Evolutionary conservation across 1,140 invertebrate species (phyloP), one percentile per base, ranked within the genome.

Genomic region (Drosophila nasuta): DNA sequence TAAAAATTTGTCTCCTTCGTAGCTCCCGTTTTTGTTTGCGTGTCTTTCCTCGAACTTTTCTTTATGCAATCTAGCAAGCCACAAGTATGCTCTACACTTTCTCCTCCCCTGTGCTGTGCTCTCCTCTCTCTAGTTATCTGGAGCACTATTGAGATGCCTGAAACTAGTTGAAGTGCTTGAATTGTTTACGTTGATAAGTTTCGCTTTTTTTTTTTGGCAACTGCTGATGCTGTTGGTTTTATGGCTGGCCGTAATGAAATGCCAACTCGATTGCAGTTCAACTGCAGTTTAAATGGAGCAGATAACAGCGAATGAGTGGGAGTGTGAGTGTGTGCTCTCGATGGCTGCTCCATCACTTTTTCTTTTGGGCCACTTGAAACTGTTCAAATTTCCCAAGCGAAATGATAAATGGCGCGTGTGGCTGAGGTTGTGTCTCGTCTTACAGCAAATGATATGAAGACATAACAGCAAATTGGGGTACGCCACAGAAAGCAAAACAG

Each of bases 111-210:
- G 57, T 41, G 7, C 30, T 2, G 10, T 25, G 20, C 33, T 41
- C 48, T 38, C 49, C n/a, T 10, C 8, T 13, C 51, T 28, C 52
- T 41, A 35, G 69, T 80, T 88, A 83, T 83, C 83, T 88, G 83
- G 49, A 82, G 72, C 79, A 87, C 83, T 87, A 87, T 87, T 67
- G 83, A 88, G 79, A 80, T 76, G 83, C 82, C 82, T 69, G 60
- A 74, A 87, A 87, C 83, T 87, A 88, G 77, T 87, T 87, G 83
- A 88, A 87, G 83, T 78, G 73, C 80, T 81, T 78, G 70, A 87
- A 87, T 88, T 87, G 83, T 88, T 87, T 87, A 87, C 85, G 83
- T 73, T 89, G 83, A 88, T 87, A 88, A 88, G 69, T 88, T 83
- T 88, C 56, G 43, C 43, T 2, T 6, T 30, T n/a, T 20, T 69